Base-by-base conservation (phyloP, 2,113 vertebrate species). In the Paradoxurus hermaphroditus region DNA sequence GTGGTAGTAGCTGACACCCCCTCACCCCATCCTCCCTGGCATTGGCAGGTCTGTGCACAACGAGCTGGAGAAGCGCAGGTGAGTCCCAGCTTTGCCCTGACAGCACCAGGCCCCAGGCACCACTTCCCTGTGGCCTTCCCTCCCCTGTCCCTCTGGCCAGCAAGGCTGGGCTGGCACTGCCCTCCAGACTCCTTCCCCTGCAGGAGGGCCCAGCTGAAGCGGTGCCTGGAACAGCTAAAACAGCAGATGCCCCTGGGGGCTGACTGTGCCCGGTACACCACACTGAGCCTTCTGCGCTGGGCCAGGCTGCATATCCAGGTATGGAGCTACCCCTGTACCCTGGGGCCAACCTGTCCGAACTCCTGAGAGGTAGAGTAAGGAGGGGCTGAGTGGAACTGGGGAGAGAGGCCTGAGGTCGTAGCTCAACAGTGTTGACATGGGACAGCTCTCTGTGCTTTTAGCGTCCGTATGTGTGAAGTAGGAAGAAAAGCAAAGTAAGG, bases 241-340 rank as follows among this genome's bases (percentile, higher is more conserved):
- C 99, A 99, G 98, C 99, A 99, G 96, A 99, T 99, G 41, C 99
- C 99, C 16, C 96, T 99, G 78, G 99, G 99, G 0, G 82, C 98
- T 0, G 99, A 99, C 86, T 98, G 99, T 0, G 86, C 98, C 81
- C 99, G 99, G 68, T 99, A 99, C 97, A 99, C 99, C 87, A 99
- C 99, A 0, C 98, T 99, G 68, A 99, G 99, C 98, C 99, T 99
- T 96, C 98, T 99, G 97, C 99, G 99, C 86, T 97, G 99, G 19
- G 99, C 99, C 65, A 99, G 99, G 94, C 98, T 99, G 19, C 99
- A 99, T 97, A 99, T 99, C 67, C 99, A 99, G 99, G 99, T 99
- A 96, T 97, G 86, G 8, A 25, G 70, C 73, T n/a, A 4, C 31
- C 23, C 23, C 0, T 3, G 39, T 0, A 7, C 27, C 11, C 34